Conservation (phyloP, 2,888 invertebrate genomes). For the Macrosiphum euphorbiae region DNA sequence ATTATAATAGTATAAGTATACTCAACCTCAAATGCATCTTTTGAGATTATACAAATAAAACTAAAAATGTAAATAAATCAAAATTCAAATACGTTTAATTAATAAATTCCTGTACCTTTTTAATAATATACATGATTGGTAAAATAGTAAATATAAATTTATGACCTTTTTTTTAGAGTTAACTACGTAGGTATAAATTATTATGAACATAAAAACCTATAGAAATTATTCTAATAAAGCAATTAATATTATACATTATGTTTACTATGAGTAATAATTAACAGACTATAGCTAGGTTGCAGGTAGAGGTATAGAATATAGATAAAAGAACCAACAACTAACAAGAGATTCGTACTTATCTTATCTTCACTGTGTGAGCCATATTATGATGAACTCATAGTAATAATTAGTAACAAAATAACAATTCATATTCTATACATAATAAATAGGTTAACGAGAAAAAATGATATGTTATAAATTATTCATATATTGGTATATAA, state of each 20-base stretch:
- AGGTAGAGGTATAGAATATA: neutral
- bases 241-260: neutral
- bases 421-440: neutral
- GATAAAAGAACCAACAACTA: neutral
- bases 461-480: neutral
- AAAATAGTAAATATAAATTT: neutral
- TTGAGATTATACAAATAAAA: neutral
- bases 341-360: neutral
- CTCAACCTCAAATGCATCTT: conserved; percentile 51
- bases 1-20: conserved; percentile 9
- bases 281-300: neutral
- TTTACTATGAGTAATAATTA: neutral
- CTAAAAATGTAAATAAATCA: neutral
- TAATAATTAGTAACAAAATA: too few species aligned
- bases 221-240: neutral
- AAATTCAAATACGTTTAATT: neutral
- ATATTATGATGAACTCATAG: neutral
- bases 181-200: neutral
- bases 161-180: neutral
- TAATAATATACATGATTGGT: neutral
- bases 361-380: neutral
- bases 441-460: neutral
- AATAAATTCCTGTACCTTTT: conserved; percentile 29
- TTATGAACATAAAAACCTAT: neutral
- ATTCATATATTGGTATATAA: neutral